Percentiles rank a stretch among this genome's conserved stretches.
Conservation (phyloP, 2,113 vertebrate species). For the Xyliphius kryptos region DNA sequence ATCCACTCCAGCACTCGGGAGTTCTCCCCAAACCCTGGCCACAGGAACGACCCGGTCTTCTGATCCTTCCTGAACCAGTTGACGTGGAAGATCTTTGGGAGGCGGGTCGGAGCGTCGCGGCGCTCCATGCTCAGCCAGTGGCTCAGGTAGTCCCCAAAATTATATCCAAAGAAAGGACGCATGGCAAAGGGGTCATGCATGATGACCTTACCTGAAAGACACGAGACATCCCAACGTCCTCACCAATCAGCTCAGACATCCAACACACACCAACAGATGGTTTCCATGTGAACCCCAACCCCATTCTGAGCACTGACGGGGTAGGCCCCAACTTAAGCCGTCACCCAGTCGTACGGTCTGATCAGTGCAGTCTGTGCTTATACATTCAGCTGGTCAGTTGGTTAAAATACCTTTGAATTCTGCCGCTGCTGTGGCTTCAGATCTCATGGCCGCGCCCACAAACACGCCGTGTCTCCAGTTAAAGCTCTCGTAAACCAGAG, state of each 20-base stretch:
- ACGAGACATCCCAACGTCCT: too few species aligned
- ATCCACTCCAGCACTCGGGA: constrained; percentile 92
- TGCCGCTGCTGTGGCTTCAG: constrained; percentile 93
- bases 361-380: too few species aligned
- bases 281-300: too few species aligned
- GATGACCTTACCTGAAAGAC: constrained; percentile 53
- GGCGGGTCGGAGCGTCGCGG: constrained; percentile 69
- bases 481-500: constrained; percentile 89
- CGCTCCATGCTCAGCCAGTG: constrained; percentile 93
- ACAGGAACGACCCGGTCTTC: constrained; percentile 76
- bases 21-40: constrained; percentile 94
- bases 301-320: too few species aligned
- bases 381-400: too few species aligned
- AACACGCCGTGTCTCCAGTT: constrained; percentile 94
- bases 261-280: too few species aligned
- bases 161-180: constrained; percentile 98
- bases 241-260: too few species aligned
- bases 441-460: constrained; percentile 91
- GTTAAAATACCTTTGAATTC: constrained; percentile 93
- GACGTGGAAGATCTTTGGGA: constrained; percentile 95
- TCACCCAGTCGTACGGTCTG: too few species aligned
- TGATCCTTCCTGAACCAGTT: constrained; percentile 95
- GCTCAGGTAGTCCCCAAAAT: constrained; percentile 89
- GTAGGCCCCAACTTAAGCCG: too few species aligned
- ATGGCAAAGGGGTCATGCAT: constrained; percentile 98